Conservation (phyloP, 2,113 vertebrate genomes). For the Nyctibius bracteatus region DNA sequence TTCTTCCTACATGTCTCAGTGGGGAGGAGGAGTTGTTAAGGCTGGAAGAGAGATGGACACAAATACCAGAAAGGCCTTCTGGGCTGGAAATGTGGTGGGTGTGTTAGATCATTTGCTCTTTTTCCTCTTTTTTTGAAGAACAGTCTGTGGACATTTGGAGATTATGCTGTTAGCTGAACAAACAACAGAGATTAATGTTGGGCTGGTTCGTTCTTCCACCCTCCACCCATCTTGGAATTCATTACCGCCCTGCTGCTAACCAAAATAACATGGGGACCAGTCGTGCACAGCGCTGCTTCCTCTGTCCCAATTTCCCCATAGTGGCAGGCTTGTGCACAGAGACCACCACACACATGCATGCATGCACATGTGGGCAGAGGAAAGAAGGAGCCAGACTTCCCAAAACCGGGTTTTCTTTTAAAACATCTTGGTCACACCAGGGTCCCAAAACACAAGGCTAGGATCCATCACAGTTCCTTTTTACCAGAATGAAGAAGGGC, state of each 20-base stretch:
- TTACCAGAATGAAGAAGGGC: background rate
- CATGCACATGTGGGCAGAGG: background rate
- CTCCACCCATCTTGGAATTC: conserved; percentile 17
- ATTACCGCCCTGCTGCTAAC: background rate
- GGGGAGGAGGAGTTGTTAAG: background rate
- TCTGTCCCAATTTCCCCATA: background rate
- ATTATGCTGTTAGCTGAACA: background rate
- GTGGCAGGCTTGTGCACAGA: background rate
- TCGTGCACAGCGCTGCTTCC: accelerated
- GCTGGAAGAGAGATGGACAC: background rate
- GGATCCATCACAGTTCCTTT: background rate
- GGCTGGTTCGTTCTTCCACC: background rate
- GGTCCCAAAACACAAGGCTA: background rate
- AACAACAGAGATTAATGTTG: background rate
- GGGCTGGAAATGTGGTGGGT: background rate
- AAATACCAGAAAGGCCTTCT: background rate
- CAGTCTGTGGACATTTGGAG: background rate
- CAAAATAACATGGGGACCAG: background rate
- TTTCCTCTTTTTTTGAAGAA: background rate
- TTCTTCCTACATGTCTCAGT: background rate
- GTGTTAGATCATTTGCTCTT: background rate
- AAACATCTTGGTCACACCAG: background rate
- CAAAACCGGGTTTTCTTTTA: background rate
- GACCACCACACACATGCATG: background rate
- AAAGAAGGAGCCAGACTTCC: background rate